Conservation (phyloP, 2,797 vertebrate species). For the Eremophila alpestris region DNA sequence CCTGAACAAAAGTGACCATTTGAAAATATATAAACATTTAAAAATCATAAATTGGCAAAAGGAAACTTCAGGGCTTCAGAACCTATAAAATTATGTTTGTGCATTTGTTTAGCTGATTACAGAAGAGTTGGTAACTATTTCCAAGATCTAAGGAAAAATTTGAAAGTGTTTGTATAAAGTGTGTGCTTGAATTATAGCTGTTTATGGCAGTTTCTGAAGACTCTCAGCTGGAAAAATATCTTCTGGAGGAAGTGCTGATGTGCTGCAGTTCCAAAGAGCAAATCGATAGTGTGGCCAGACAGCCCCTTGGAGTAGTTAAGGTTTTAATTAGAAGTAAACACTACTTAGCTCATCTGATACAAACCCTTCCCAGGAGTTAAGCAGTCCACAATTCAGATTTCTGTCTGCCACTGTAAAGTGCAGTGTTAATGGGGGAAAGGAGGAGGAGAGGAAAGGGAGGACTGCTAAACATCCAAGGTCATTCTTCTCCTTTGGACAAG, state of each 20-base stretch:
- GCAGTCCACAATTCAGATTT: not conserved
- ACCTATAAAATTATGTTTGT: not conserved
- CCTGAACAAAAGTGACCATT: not conserved
- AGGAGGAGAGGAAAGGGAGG: not conserved
- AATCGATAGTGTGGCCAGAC: not conserved
- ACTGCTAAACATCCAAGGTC: not conserved
- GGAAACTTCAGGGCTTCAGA: not conserved
- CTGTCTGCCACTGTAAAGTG: not conserved
- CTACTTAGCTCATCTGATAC: not conserved
- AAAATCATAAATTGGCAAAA: not conserved
- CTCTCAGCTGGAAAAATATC: not conserved
- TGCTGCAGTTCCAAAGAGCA: not conserved
- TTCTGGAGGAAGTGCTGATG: not conserved
- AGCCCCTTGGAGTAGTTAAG: not conserved
- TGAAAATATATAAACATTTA: not conserved
- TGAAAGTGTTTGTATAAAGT: not conserved
- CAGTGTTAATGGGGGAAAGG: not conserved
- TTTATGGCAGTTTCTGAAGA: not conserved
- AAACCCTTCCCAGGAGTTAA: not conserved
- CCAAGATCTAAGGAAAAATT: not conserved
- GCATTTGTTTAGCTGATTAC: not conserved
- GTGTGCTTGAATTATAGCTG: not conserved
- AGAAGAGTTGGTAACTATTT: not conserved
- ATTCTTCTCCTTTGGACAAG: not conserved
- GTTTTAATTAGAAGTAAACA: not conserved